Evolutionary conservation across 2,888 invertebrate genomes (phyloP), one percentile per base, ranked within the genome.

Genomic region (Coleophora flavipennella): DNA sequence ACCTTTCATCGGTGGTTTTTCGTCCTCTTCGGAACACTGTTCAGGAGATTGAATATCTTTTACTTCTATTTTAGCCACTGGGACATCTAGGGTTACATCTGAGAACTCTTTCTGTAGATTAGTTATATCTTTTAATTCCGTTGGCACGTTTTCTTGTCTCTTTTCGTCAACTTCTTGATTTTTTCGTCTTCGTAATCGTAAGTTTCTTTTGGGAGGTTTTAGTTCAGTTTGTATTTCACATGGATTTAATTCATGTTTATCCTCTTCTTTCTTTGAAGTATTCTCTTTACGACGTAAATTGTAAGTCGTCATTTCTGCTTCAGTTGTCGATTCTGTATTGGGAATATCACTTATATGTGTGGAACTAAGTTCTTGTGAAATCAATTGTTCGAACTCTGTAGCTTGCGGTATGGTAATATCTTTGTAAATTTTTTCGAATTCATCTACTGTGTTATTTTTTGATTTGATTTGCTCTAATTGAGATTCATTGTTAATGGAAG

Each of bases 401-500:
- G 64, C 65, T 43, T 74, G 67, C 1, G 72, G 61, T n/a, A 50
- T 49, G 14, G 74, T 59, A 32, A 80, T 47, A 36, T 80, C 59
- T 51, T 76, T 79, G 46, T 65, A 81, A 27, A 83, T 68, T 13
- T 73, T 74, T 46, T 83, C 83, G 39, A 81, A 84, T 39, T 67
- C 70, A 26, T 76, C 74, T 13, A 69, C 52, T 1, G 80, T 80
- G 38, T 78, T 75, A 35, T 69, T 54, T n/a, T n/a, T n/a, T 12
- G 39, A 27, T 38, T 48, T 48, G 20, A 20, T 20, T 20, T 20
- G 20, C 12, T 35, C 45, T 35, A 4, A 38, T 37, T 13, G 42
- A 35, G 31, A 37, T 38, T 34, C 33, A 9, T 38, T 31, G 10
- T 31, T 31, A 11, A 20, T 6, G 20, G 20, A 27, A 13, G 33